These are phyloP conservation scores for Hydropotes inermis DNA, from an alignment of 2,113 vertebrate species.

Conservation along the genomic window DNA sequence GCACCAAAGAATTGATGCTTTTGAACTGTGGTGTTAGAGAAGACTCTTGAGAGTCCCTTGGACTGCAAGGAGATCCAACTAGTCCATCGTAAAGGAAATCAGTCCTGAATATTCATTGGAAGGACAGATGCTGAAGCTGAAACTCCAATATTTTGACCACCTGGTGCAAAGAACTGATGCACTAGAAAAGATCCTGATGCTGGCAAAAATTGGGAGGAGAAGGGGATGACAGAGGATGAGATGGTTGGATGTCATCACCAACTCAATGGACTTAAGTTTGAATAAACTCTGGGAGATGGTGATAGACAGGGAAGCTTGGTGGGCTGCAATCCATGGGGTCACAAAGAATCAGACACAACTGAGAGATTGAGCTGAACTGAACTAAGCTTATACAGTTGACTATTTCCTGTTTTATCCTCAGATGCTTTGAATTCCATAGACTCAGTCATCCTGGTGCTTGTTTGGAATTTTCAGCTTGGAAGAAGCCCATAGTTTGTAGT, in stretches of 20 bases:
- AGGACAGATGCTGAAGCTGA: not conserved
- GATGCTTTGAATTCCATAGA: not conserved
- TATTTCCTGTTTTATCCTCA: not conserved
- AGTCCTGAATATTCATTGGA: not conserved
- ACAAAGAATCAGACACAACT: not conserved
- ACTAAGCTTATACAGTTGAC: not conserved
- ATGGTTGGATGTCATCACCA: not conserved
- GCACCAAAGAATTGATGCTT: accelerated
- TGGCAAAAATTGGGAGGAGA: not conserved
- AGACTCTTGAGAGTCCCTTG: not conserved
- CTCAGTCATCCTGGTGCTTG: not conserved
- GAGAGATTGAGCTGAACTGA: not conserved
- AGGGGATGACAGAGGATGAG: not conserved
- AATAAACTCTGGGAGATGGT: not conserved
- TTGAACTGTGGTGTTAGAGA: not conserved
- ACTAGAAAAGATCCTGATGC: not conserved
- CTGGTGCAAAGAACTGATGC: not conserved
- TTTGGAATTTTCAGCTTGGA: not conserved
- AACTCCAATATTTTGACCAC: not conserved
- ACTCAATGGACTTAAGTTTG: not conserved
- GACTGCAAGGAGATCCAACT: not conserved
- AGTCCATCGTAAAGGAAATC: not conserved
- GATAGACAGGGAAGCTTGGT: not conserved
- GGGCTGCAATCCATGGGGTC: not conserved
- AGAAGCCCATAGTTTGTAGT: not conserved